Conservation (phyloP, 2,113 vertebrate species). For the Mugil cephalus region DNA sequence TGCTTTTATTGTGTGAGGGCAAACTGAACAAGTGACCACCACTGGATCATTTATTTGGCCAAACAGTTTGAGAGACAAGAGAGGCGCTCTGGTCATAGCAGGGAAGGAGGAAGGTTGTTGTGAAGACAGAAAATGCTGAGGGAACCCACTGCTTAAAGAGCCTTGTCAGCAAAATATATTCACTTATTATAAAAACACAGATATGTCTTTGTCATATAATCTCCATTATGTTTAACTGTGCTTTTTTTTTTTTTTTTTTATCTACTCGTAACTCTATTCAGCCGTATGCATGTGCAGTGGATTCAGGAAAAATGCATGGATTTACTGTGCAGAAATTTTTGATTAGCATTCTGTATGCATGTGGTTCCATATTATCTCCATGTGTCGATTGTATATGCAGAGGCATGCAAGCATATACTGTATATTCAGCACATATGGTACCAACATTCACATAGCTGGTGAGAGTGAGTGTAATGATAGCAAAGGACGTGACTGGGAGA, state of each 20-base stretch:
- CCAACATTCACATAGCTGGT: neutral
- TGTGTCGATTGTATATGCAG: neutral
- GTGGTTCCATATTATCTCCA: neutral
- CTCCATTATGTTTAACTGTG: constrained; percentile 4
- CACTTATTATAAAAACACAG: constrained; percentile 12
- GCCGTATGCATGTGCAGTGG: no score
- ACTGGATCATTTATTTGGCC: constrained; percentile 16
- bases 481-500: neutral
- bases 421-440: neutral
- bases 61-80: constrained; percentile 1
- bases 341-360: constrained; percentile 1
- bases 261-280: neutral
- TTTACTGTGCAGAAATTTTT: neutral
- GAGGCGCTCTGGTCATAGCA: neutral
- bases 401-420: neutral
- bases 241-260: neutral
- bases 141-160: no score
- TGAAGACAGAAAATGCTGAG: constrained; percentile 15
- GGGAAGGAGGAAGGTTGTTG: neutral
- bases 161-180: neutral
- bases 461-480: neutral
- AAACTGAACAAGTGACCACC: constrained; percentile 33
- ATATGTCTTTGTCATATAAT: constrained; percentile 4
- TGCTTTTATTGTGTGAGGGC: constrained; percentile 45
- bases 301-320: no score